These are phyloP conservation scores for Ciconia stormi DNA, from an alignment of 2,113 vertebrate genomes.

Conservation along the genomic window DNA sequence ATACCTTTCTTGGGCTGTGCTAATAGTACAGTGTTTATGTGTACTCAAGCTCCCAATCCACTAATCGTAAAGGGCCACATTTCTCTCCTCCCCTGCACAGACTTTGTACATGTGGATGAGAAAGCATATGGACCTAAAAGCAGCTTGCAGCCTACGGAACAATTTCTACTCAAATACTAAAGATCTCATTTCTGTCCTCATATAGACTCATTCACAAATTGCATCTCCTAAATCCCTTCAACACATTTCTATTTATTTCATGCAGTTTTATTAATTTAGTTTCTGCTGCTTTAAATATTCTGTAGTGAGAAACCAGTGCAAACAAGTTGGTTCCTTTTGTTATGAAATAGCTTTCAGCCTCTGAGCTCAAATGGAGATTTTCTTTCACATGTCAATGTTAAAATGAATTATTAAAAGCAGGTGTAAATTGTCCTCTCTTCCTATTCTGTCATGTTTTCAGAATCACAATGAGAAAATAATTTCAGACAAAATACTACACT, in stretches of 20 bases:
- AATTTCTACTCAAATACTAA: neutral
- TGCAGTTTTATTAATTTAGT: neutral
- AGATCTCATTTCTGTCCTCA: neutral
- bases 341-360: neutral
- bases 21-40: neutral
- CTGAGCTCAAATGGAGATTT: neutral
- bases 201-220: neutral
- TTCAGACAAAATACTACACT: neutral
- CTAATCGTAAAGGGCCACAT: neutral
- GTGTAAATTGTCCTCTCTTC: neutral
- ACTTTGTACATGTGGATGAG: neutral
- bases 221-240: neutral
- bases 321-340: neutral
- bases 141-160: neutral
- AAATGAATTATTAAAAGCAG: constrained; percentile 1
- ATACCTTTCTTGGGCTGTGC: neutral
- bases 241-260: neutral
- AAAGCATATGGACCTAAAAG: neutral
- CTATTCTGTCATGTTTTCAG: neutral
- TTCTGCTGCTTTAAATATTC: neutral
- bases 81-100: neutral
- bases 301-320: neutral
- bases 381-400: neutral
- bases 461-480: neutral
- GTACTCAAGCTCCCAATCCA: neutral